Evolutionary conservation across 2,888 invertebrate species (phyloP).

Genomic region (Cosmopolites sordidus): DNA sequence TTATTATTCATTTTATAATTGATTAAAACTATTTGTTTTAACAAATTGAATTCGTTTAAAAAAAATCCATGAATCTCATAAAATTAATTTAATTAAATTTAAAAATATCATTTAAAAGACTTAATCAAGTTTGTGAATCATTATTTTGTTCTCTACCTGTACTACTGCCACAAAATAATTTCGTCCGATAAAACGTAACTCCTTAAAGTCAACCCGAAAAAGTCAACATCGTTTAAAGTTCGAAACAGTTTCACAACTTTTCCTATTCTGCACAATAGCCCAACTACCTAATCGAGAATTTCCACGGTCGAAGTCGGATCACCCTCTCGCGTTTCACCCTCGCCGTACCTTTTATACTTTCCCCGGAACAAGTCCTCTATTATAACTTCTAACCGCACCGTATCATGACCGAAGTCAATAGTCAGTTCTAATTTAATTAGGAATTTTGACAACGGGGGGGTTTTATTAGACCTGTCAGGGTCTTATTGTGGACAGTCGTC

Average conservation of each 20-base stretch:
- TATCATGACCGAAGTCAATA: conserved; percentile 26
- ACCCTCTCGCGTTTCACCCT: not conserved
- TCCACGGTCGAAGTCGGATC: not conserved
- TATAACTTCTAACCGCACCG: conserved; percentile 19
- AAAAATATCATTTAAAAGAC: no score
- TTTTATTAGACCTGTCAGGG: conserved; percentile 23
- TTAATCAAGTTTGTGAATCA: no score
- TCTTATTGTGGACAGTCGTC: conserved; percentile 20
- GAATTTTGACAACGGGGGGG: conserved; percentile 18
- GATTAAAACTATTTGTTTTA: no score
- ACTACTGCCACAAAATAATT: not conserved
- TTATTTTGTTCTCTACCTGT: no score
- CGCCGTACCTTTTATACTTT: conserved; percentile 1
- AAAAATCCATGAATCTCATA: no score
- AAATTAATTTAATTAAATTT: no score
- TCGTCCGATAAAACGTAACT: no score
- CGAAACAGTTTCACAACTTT: not conserved
- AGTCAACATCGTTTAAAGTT: no score
- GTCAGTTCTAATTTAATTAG: conserved; percentile 23
- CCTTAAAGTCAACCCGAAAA: no score
- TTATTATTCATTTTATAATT: no score
- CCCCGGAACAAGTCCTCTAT: conserved; percentile 7
- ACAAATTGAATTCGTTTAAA: no score
- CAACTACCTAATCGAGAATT: not conserved
- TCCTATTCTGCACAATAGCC: not conserved